phyloP scores from a whole-genome alignment of 2,797 vertebrate genomes.

The Chaetodon trifasciatus region DNA sequence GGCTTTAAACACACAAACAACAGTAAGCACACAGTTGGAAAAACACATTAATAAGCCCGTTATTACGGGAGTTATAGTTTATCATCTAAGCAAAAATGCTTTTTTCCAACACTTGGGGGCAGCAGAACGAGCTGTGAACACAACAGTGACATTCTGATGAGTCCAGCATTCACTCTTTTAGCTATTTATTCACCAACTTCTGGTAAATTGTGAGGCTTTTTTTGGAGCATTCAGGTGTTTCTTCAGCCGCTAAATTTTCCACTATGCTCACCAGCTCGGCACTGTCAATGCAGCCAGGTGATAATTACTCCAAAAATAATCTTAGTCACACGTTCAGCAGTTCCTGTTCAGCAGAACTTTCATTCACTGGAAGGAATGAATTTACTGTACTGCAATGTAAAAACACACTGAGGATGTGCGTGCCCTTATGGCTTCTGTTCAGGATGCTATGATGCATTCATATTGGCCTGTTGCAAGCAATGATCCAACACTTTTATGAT shows the following conservation, averaged over 20 bases:
- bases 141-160: background rate
- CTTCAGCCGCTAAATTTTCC: too few species aligned
- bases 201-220: background rate
- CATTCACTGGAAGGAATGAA: background rate
- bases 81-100: too few species aligned
- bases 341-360: background rate
- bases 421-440: background rate
- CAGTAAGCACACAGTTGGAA: too few species aligned
- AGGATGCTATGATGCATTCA: background rate
- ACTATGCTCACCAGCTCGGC: too few species aligned
- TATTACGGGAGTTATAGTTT: too few species aligned
- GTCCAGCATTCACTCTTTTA: background rate
- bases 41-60: too few species aligned
- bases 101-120: background rate
- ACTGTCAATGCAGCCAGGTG: too few species aligned
- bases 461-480: background rate
- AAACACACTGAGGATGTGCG: background rate
- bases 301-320: too few species aligned
- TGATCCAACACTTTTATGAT: conserved; percentile 1
- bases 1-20: too few species aligned
- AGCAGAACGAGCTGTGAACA: background rate
- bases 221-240: too few species aligned
- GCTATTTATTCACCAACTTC: background rate
- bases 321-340: too few species aligned
- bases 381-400: too few species aligned